These are phyloP conservation scores for Drosophila azteca DNA, from an alignment of 1,140 invertebrate species.

Conservation along the genomic window DNA sequence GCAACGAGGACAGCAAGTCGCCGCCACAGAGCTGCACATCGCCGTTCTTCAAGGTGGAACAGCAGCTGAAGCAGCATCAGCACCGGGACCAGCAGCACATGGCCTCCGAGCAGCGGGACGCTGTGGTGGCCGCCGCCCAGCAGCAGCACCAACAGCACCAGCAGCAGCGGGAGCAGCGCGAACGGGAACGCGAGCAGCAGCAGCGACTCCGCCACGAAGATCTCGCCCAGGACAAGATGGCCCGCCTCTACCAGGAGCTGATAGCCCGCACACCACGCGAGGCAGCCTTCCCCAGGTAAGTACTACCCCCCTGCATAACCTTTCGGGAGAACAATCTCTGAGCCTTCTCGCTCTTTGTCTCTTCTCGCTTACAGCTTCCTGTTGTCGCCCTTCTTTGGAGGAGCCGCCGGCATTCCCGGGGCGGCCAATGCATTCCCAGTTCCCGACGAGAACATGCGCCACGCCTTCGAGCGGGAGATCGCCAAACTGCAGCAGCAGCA, in stretches of 20 bases:
- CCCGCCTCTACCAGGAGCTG: conserved; percentile 97
- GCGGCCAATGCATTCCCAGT: conserved; percentile 84
- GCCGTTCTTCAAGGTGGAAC: conserved; percentile 88
- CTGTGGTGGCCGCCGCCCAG: conserved; percentile 87
- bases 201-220: conserved; percentile 95
- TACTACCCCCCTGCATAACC: conserved; percentile 12
- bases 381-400: conserved; percentile 92
- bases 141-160: conserved; percentile 85
- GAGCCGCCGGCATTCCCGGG: conserved; percentile 86
- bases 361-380: conserved; percentile 85
- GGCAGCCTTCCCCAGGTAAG: conserved; percentile 89
- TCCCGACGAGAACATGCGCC: conserved; percentile 91
- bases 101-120: conserved; percentile 89
- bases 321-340: neutral
- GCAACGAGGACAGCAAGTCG: conserved; percentile 92
- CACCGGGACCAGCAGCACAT: conserved; percentile 83
- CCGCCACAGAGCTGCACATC: conserved; percentile 90
- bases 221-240: conserved; percentile 98
- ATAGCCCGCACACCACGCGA: conserved; percentile 90
- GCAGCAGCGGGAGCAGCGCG: conserved; percentile 85
- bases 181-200: conserved; percentile 84
- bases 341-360: neutral
- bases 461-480: conserved; percentile 94
- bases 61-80: conserved; percentile 59
- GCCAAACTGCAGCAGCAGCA: conserved; percentile 90